Base-by-base conservation (phyloP, 1,140 invertebrate genomes). In the Lepidotrigona ventralis region DNA sequence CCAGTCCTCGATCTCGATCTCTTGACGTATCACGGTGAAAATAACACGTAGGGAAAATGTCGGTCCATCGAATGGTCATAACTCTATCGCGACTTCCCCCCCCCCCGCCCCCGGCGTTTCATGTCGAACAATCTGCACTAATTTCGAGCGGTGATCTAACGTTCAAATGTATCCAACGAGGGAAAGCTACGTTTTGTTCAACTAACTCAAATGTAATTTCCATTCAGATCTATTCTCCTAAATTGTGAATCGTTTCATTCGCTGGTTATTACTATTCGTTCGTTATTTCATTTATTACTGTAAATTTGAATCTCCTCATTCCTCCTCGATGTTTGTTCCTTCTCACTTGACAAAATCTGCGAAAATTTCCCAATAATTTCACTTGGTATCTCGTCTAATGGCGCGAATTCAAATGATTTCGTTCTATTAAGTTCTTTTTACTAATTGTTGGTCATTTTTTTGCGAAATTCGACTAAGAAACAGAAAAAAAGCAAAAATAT, bases 401-500 rank as follows among this genome's bases (percentile, higher is more conserved):
- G 71, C 80, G 53, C 39, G 78, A 70, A 88, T 90, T 81, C 81
- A 85, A 90, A 90, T 90, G 33, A 33, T 33, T 33, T 33, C 4
- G 33, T 90, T 90, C 89, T 90, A 90, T 88, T 89, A 33, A 33
- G 85, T 90, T n/a, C n/a, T n/a, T 88, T 81, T 87, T 89, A 86
- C 85, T 90, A 90, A 90, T 81, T 84, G 81, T 85, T 79, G 76
- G 79, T 81, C 88, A 89, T 88, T 89, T 87, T 79, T 83, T 77
- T 85, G 17, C 5, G 39, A 80, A 72, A 39, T 88, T 84, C 39
- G 73, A 6, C 0, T 39, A 8, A 23, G 51, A 4, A 51, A 51
- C 4, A n/a, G 15, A 26, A 2, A n/a, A 17, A 26, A 12, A 1
- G 9, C 4, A 73, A 33, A 82, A 51, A 70, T 29, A 29, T 56